Evolutionary conservation across 2,113 vertebrate genomes (phyloP), one percentile per base, ranked within the genome.

Genomic region (Panthera tigris): DNA sequence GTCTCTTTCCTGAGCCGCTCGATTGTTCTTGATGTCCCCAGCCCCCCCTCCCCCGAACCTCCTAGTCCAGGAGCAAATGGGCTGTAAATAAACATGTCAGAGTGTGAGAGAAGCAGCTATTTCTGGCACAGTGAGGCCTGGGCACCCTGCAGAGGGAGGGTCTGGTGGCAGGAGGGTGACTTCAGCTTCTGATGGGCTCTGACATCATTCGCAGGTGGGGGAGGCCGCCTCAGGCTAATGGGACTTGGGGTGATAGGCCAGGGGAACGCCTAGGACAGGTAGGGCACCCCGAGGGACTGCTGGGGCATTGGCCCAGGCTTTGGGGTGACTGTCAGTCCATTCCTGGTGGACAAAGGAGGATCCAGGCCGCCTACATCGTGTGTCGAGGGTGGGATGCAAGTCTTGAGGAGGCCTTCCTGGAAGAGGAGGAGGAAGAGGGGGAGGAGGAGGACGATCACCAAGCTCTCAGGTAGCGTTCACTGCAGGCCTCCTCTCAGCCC

Each of bases 91-190:
- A 14, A 48, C 84, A 3, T 8, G 15, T 31, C 78, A 7, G 63
- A 9, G 14, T 0, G 0, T 3, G 63, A 19, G 36, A 18, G 21
- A 66, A 14, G 4, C 41, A 13, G 41, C 66, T 80, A 0, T 27
- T 33, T 55, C 23, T 13, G 87, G 91, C 25, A 2, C 45, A 1
- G 52, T 0, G 2, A 36, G 10, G 71, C 55, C 0, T 0, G 27
- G 29, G 68, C 21, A 3, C 0, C 61, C 29, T 13, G 33, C 0
- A 4, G 15, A 31, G 23, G 63, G 63, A 7, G n/a, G 16, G 8
- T 7, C 29, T 0, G 1, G 4, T 1, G 23, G 66, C 16, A 33
- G 1, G 1, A 31, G 31, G 41, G 66, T 13, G 29, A 11, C 48
- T 3, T 16, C 55, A 29, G 39, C 31, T 21, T 61, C 41, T 15